Conservation (phyloP, 1,140 invertebrate species). For the Drosophila burlai region DNA sequence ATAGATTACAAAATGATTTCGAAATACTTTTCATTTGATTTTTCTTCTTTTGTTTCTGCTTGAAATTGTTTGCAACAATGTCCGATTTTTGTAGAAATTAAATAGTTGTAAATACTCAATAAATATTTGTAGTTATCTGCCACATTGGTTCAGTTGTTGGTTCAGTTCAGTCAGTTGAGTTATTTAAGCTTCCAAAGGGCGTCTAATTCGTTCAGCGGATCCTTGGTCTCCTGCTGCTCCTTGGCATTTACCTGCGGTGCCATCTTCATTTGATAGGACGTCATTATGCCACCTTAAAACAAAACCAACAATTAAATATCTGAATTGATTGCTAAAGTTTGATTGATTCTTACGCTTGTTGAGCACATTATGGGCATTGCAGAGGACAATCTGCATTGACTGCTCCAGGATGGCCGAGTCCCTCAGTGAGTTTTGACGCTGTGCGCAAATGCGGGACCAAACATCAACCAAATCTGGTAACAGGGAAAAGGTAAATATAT, state of each 20-base stretch:
- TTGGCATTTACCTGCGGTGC: constrained; percentile 79
- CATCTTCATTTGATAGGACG: constrained; percentile 85
- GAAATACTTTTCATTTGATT: constrained; percentile 46
- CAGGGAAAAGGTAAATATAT: background rate
- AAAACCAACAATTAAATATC: background rate
- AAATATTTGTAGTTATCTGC: constrained; percentile 30
- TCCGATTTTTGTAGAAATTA: constrained; percentile 30
- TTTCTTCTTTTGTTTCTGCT: background rate
- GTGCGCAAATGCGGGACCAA: constrained; percentile 82
- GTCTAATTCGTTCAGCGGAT: constrained; percentile 84
- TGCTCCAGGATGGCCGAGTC: constrained; percentile 75
- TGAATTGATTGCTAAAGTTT: background rate
- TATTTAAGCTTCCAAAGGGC: constrained; percentile 84
- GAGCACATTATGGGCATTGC: constrained; percentile 79
- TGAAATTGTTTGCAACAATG: constrained; percentile 65
- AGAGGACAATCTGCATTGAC: constrained; percentile 83
- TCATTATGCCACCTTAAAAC: constrained; percentile 78
- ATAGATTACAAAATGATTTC: constrained; percentile 43
- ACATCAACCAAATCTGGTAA: constrained; percentile 83
- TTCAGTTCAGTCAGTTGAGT: constrained; percentile 60
- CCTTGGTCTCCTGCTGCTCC: constrained; percentile 81
- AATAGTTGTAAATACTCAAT: constrained; percentile 45
- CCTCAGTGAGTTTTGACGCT: constrained; percentile 78
- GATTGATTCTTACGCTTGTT: constrained; percentile 70
- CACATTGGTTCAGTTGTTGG: constrained; percentile 13